phyloP scores from a whole-genome alignment of 2,113 vertebrate genomes.

The Collichthys lucidus region DNA sequence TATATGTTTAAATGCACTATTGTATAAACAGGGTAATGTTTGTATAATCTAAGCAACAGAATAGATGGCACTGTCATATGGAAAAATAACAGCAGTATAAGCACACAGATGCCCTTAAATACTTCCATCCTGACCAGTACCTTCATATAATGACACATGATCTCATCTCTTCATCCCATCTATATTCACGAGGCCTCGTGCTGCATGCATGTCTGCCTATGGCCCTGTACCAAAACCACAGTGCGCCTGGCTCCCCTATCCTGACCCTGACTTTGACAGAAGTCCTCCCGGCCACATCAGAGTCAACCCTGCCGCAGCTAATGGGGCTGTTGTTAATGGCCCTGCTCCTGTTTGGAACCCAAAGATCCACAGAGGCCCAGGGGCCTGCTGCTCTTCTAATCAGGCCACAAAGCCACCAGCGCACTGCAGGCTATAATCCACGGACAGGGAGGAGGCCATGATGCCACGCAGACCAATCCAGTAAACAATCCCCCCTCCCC shows the following conservation, averaged over 20 bases:
- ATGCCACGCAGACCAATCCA: conserved; percentile 69
- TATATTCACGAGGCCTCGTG: conserved; percentile 54
- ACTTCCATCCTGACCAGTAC: conserved; percentile 63
- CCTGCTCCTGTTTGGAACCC: conserved; percentile 72
- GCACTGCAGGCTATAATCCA: conserved; percentile 68
- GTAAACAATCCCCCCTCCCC: conserved; percentile 69
- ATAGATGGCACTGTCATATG: conserved; percentile 33
- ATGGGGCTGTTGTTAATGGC: conserved; percentile 77
- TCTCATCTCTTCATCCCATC: conserved; percentile 66
- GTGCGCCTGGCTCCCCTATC: conserved; percentile 45
- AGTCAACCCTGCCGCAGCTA: conserved; percentile 70
- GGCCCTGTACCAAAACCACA: conserved; percentile 71
- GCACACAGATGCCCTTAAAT: conserved; percentile 53
- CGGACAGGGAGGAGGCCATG: conserved; percentile 64
- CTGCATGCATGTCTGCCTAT: conserved; percentile 54
- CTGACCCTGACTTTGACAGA: conserved; percentile 72
- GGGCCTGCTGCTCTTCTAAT: conserved; percentile 75
- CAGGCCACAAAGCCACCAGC: conserved; percentile 72
- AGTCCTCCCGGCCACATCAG: conserved; percentile 77
- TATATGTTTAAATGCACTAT: not conserved
- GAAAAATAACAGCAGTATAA: conserved; percentile 56
- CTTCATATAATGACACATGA: conserved; percentile 52
- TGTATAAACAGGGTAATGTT: conserved; percentile 39
- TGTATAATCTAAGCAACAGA: conserved; percentile 26
- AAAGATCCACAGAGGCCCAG: conserved; percentile 50